A percentile compares a stretch with the other conserved stretches of the same genome.
These are phyloP conservation scores for Podilymbus podiceps DNA, from an alignment of 2,113 vertebrate genomes.

Conservation along the genomic window DNA sequence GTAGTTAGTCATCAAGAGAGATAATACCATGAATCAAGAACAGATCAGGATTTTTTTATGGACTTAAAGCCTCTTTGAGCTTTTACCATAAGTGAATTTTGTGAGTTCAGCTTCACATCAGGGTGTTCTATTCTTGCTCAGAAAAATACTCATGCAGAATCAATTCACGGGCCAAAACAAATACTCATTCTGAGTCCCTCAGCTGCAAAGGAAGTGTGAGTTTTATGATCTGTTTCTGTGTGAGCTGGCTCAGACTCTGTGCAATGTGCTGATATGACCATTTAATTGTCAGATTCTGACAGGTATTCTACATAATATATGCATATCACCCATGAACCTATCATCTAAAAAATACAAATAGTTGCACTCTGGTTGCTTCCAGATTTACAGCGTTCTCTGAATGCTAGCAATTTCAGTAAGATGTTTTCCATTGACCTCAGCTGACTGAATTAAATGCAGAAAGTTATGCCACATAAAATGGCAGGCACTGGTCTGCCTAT, in stretches of 20 bases:
- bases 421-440: background rate
- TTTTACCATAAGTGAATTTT: background rate
- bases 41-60: background rate
- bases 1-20: background rate
- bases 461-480: background rate
- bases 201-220: background rate
- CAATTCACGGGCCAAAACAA: background rate
- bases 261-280: background rate
- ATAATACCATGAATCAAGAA: background rate
- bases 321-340: background rate
- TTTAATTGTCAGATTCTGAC: constrained; percentile 19
- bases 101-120: background rate
- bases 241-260: background rate
- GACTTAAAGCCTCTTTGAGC: background rate
- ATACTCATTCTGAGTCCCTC: background rate
- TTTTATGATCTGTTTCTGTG: background rate
- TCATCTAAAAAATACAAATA: background rate
- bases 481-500: background rate
- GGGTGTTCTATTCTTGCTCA: background rate
- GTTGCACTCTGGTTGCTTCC: background rate
- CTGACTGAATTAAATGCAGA: background rate
- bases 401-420: background rate
- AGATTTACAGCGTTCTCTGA: background rate
- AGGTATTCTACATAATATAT: background rate
- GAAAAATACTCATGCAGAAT: background rate